A percentile compares a stretch with the other conserved stretches of the same genome.
phyloP scores from a whole-genome alignment of 2,888 invertebrate species.

The Cacoxenus indagator region DNA sequence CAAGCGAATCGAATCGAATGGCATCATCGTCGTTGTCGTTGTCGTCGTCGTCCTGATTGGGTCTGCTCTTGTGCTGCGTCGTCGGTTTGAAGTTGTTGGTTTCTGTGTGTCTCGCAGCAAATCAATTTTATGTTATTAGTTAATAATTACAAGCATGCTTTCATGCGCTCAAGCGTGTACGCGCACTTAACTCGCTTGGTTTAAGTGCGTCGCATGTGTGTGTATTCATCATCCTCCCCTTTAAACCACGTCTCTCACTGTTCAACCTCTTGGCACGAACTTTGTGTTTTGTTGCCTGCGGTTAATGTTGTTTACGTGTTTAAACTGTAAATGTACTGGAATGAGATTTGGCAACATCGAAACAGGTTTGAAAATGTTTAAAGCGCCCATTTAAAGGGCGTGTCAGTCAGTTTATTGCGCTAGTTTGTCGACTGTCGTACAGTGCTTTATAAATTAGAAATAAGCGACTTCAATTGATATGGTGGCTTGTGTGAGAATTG shows the following conservation, averaged over 20 bases:
- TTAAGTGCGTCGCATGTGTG: neutral
- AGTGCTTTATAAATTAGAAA: neutral
- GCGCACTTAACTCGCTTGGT: neutral
- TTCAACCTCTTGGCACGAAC: too few species aligned
- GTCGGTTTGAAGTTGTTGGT: neutral
- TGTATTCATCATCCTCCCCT: too few species aligned
- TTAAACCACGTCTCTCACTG: too few species aligned
- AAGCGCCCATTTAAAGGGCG: neutral
- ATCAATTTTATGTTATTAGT: conserved; percentile 64
- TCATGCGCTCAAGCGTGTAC: conserved; percentile 17
- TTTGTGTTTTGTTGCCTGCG: conserved; percentile 35
- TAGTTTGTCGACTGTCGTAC: too few species aligned
- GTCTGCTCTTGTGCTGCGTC: neutral
- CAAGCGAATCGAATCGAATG: neutral
- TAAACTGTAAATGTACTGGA: conserved; percentile 63
- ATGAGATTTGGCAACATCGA: conserved; percentile 19
- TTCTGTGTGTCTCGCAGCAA: conserved; percentile 48
- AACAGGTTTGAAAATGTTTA: neutral
- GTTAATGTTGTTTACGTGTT: conserved; percentile 61
- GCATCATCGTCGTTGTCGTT: neutral
- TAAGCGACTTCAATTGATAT: neutral
- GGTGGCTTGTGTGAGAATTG: too few species aligned
- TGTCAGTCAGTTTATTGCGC: neutral
- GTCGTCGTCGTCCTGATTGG: neutral
- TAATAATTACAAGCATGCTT: conserved; percentile 54